Percentiles rank a stretch among this genome's conserved stretches.
Conservation (phyloP, 2,797 vertebrate genomes). For the Tarsius wallacei region DNA sequence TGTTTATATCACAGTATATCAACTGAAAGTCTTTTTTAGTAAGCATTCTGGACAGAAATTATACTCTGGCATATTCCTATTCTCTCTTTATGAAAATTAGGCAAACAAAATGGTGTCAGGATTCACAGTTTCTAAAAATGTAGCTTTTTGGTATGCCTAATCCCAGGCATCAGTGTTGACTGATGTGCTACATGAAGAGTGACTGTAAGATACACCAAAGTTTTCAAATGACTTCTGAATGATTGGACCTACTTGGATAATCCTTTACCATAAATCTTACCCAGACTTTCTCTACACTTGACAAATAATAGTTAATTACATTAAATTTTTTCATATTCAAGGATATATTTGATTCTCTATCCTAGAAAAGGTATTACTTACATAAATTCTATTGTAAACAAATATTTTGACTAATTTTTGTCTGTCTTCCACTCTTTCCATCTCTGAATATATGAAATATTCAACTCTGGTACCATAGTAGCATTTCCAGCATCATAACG, state of each 20-base stretch:
- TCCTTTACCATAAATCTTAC: neutral
- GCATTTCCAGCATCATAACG: neutral
- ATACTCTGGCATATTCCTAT: neutral
- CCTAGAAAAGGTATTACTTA: neutral
- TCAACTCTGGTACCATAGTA: neutral
- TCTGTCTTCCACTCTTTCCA: neutral
- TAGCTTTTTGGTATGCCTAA: neutral
- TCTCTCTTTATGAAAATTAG: neutral
- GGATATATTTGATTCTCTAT: conserved; percentile 4
- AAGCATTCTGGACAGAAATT: neutral
- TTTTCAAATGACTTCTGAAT: neutral
- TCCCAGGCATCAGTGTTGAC: neutral
- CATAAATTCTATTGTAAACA: conserved; percentile 18
- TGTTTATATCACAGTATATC: neutral
- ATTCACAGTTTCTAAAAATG: neutral
- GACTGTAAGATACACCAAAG: neutral
- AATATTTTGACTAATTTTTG: neutral
- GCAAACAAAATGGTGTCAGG: neutral
- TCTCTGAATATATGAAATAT: neutral
- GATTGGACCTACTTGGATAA: neutral
- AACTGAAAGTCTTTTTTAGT: neutral
- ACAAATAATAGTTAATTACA: neutral
- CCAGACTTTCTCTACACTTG: neutral
- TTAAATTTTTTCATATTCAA: neutral
- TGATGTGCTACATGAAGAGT: neutral